Conservation (phyloP, 2,797 vertebrate genomes). For the Silurus aristotelis region DNA sequence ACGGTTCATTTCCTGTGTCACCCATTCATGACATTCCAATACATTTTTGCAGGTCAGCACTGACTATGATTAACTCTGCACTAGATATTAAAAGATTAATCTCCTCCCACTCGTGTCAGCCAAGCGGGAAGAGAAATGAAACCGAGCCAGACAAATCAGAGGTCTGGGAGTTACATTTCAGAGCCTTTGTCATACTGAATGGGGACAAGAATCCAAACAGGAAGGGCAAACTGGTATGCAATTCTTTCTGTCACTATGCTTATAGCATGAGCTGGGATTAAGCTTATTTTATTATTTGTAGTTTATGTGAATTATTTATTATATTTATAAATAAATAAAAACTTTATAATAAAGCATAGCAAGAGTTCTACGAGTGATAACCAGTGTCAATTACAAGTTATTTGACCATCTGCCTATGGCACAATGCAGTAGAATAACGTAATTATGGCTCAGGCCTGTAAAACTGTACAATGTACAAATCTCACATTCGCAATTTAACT, state of each 20-base stretch:
- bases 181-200: slow-evolving; percentile 42
- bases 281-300: background rate
- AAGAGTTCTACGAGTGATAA: background rate
- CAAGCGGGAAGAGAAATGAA: slow-evolving; percentile 30
- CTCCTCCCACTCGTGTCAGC: slow-evolving; percentile 33
- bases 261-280: too few relatives aligned
- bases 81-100: slow-evolving; percentile 56
- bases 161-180: slow-evolving; percentile 29
- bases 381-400: slow-evolving; percentile 1
- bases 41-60: slow-evolving; percentile 38
- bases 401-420: background rate
- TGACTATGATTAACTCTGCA: slow-evolving; percentile 55
- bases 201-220: slow-evolving; percentile 44
- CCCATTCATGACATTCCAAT: slow-evolving; percentile 36
- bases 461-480: background rate
- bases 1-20: slow-evolving; percentile 52
- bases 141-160: slow-evolving; percentile 38
- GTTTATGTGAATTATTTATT: too few relatives aligned
- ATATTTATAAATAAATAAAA: too few relatives aligned
- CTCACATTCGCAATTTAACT: background rate
- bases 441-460: slow-evolving; percentile 17
- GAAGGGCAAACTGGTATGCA: background rate
- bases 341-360: background rate
- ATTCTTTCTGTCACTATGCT: background rate
- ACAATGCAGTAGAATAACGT: background rate